These are phyloP conservation scores for Podotricha telesiphe DNA, from an alignment of 2,888 invertebrate species.

Conservation along the genomic window DNA sequence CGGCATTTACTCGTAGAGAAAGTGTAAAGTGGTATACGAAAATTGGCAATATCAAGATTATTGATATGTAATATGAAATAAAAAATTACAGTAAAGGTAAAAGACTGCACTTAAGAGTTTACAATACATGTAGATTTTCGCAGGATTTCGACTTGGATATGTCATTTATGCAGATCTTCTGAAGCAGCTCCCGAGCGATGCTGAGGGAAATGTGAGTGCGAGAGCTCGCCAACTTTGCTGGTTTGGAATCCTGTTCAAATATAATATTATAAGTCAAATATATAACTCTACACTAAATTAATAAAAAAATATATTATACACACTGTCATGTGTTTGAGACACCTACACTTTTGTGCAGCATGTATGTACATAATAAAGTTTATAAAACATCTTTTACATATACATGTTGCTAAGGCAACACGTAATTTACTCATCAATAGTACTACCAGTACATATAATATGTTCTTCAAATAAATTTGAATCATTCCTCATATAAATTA, in stretches of 20 bases:
- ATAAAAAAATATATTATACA: too few species aligned
- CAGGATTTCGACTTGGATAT: conserved; percentile 93
- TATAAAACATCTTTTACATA: too few species aligned
- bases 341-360: too few species aligned
- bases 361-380: too few species aligned
- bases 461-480: too few species aligned
- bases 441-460: too few species aligned
- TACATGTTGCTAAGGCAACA: too few species aligned
- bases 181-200: conserved; percentile 91
- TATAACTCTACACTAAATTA: too few species aligned
- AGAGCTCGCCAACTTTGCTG: conserved; percentile 88
- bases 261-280: conserved; percentile 28
- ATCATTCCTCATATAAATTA: too few species aligned
- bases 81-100: not conserved
- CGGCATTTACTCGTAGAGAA: not conserved
- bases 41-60: conserved; percentile 14
- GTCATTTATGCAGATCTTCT: conserved; percentile 93
- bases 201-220: conserved; percentile 92
- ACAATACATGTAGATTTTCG: conserved; percentile 93
- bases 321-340: too few species aligned
- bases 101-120: conserved; percentile 49
- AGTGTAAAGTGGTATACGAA: not conserved
- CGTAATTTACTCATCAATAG: too few species aligned
- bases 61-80: conserved; percentile 7
- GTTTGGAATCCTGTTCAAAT: conserved; percentile 76